Conservation (phyloP, 2,888 invertebrate genomes). For the Leptinotarsa tumamoca region DNA sequence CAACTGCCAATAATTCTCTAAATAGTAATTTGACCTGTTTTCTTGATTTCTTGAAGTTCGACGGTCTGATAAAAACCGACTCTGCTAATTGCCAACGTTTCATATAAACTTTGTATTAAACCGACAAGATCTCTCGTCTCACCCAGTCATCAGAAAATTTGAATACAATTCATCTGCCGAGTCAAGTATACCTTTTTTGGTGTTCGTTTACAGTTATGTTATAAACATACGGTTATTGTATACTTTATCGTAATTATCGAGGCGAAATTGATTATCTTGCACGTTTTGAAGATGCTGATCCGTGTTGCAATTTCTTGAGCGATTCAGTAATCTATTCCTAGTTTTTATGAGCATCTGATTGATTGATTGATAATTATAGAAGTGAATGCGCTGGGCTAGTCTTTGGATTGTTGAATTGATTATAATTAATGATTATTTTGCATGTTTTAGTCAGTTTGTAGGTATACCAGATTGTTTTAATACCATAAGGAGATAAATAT, state of each 20-base stretch:
- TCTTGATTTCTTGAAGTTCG: background rate
- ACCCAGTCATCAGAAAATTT: slow-evolving; percentile 20
- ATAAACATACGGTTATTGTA: slow-evolving; percentile 22
- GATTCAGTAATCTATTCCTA: slow-evolving; percentile 1
- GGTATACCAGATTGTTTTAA: background rate
- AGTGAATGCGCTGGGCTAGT: background rate
- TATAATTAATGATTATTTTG: background rate
- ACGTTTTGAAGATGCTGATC: slow-evolving; percentile 4
- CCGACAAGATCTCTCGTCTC: background rate
- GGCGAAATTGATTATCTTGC: slow-evolving; percentile 1
- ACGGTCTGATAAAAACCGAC: background rate
- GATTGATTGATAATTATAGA: slow-evolving; percentile 4
- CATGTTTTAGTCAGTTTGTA: background rate
- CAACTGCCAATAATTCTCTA: too few relatives aligned
- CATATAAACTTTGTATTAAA: background rate
- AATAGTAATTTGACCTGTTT: too few relatives aligned
- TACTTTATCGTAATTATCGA: slow-evolving; percentile 14
- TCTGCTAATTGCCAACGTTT: background rate
- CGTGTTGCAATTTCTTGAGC: background rate
- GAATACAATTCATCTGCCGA: slow-evolving; percentile 25
- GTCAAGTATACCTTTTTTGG: slow-evolving; percentile 27
- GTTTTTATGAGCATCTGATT: slow-evolving; percentile 5
- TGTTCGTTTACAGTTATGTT: slow-evolving; percentile 28
- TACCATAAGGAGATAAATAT: background rate
- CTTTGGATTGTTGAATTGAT: background rate